These are phyloP conservation scores for Capreolus pygargus DNA, from an alignment of 2,113 vertebrate species.

Conservation along the genomic window DNA sequence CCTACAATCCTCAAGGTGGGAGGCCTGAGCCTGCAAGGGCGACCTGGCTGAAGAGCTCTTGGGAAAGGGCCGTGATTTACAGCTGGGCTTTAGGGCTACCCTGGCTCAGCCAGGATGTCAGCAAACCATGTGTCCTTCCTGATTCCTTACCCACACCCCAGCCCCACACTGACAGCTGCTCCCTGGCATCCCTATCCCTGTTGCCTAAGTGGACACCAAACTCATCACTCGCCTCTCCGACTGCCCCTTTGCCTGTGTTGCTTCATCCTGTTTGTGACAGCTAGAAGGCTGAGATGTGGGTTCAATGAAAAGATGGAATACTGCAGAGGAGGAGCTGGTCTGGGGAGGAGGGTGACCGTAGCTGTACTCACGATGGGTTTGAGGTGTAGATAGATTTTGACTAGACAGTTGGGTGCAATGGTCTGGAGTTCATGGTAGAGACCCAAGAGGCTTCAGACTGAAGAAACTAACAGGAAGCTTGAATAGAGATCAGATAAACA, in stretches of 20 bases:
- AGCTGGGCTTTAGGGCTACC: neutral
- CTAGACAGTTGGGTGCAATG: neutral
- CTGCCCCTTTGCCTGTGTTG: neutral
- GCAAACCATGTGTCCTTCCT: neutral
- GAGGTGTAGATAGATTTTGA: neutral
- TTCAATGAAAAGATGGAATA: neutral
- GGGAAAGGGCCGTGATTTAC: neutral
- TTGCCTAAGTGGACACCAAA: neutral
- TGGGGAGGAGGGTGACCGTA: neutral
- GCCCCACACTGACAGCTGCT: neutral
- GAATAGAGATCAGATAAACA: neutral
- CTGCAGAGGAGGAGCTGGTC: neutral
- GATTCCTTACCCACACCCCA: neutral
- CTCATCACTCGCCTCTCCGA: neutral
- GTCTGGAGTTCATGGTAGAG: neutral
- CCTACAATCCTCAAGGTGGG: neutral
- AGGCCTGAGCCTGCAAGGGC: neutral
- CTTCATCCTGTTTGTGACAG: neutral
- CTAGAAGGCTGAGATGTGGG: neutral
- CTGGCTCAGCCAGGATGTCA: neutral
- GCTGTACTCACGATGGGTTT: rapidly evolving
- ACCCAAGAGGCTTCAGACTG: neutral
- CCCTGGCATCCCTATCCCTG: neutral
- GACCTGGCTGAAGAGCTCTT: neutral
- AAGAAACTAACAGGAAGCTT: neutral